Evolutionary conservation across 2,888 invertebrate genomes (phyloP).

Genomic region (Drosophila anomalata): DNA sequence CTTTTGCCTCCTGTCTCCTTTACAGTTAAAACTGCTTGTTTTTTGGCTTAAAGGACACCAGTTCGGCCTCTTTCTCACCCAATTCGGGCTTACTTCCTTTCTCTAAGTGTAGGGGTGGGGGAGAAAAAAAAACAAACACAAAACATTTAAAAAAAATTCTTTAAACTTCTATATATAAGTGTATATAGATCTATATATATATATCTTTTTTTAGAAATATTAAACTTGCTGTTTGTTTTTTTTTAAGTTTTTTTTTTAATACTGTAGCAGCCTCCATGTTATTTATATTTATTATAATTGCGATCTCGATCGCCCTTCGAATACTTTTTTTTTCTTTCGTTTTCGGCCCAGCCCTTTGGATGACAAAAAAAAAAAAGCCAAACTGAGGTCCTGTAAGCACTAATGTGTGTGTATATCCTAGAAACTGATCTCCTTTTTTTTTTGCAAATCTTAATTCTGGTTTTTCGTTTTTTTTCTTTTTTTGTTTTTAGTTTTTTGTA

Average conservation of each 20-base stretch:
- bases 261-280: constrained; percentile 81
- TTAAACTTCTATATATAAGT: constrained; percentile 45
- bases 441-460: constrained; percentile 8
- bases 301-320: constrained; percentile 14
- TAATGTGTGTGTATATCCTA: constrained; percentile 22
- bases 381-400: constrained; percentile 36
- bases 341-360: neutral
- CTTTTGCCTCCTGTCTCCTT: constrained; percentile 20
- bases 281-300: constrained; percentile 34
- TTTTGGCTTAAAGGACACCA: constrained; percentile 42
- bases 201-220: constrained; percentile 47
- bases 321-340: constrained; percentile 13
- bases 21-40: constrained; percentile 34
- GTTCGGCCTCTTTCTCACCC: constrained; percentile 29
- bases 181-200: constrained; percentile 31
- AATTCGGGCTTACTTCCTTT: constrained; percentile 28
- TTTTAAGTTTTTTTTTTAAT: constrained; percentile 58
- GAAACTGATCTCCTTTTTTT: constrained; percentile 26
- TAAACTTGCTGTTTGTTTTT: constrained; percentile 41
- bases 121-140: constrained; percentile 54
- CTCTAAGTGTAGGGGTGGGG: constrained; percentile 42
- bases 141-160: constrained; percentile 49
- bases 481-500: constrained; percentile 12
- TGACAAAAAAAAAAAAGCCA: neutral
- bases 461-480: constrained; percentile 16